phyloP scores from a whole-genome alignment of 1,140 invertebrate genomes.

The Drosophila lowei region DNA sequence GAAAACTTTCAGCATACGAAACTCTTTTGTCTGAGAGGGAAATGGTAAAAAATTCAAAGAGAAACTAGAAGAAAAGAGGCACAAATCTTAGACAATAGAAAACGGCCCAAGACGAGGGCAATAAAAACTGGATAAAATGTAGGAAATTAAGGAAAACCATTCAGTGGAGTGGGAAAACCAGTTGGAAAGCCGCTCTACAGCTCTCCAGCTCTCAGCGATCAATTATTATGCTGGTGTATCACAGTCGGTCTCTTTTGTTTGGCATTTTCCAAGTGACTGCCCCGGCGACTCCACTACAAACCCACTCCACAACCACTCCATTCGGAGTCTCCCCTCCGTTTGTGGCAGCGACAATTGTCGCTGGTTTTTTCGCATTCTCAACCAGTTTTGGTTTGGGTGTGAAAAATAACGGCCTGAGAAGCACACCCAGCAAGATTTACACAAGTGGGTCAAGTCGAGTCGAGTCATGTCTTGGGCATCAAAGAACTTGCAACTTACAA shows the following conservation, averaged over 20 bases:
- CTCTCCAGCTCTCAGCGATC: slow-evolving; percentile 25
- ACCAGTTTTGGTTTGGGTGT: slow-evolving; percentile 74
- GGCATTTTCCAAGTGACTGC: slow-evolving; percentile 62
- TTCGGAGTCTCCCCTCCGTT: neutral
- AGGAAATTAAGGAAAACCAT: slow-evolving; percentile 39
- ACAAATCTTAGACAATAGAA: slow-evolving; percentile 55
- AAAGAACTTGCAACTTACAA: slow-evolving; percentile 7
- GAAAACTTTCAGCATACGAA: slow-evolving; percentile 44
- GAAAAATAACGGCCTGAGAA: slow-evolving; percentile 65
- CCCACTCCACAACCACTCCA: no score
- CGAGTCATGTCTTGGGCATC: neutral
- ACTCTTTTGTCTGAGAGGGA: slow-evolving; percentile 60
- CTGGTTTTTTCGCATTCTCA: slow-evolving; percentile 59
- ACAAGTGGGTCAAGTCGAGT: slow-evolving; percentile 63
- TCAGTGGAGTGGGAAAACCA: slow-evolving; percentile 46
- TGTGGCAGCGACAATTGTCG: slow-evolving; percentile 57
- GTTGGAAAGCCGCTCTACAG: slow-evolving; percentile 58
- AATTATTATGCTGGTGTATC: slow-evolving; percentile 62
- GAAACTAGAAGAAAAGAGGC: slow-evolving; percentile 28
- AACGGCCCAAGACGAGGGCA: slow-evolving; percentile 34
- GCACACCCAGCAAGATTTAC: slow-evolving; percentile 35
- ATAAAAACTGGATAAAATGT: slow-evolving; percentile 67
- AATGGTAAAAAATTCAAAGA: slow-evolving; percentile 36
- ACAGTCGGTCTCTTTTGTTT: slow-evolving; percentile 41
- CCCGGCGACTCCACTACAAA: neutral